phyloP scores from a whole-genome alignment of 2,113 vertebrate genomes.

The Pomatostomus ruficeps region DNA sequence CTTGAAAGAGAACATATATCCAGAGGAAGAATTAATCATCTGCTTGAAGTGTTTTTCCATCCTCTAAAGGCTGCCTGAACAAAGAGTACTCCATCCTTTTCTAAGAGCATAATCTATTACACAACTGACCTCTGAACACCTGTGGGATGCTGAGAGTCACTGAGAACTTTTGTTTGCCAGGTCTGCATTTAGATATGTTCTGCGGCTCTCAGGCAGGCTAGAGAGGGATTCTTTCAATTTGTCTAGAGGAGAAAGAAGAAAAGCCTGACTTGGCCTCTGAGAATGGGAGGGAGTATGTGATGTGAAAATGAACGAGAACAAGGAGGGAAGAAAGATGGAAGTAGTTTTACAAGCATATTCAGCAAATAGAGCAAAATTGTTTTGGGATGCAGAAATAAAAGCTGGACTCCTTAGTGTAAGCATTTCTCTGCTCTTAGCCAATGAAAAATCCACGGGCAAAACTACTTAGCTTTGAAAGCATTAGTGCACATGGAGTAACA shows the following conservation, averaged over 20 bases:
- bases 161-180: background rate
- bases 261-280: background rate
- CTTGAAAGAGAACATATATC: background rate
- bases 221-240: background rate
- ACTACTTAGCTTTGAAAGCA: background rate
- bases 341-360: background rate
- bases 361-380: background rate
- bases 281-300: fast-evolving
- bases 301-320: background rate
- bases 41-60: background rate
- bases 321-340: background rate
- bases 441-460: background rate
- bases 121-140: background rate
- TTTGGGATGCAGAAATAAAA: background rate
- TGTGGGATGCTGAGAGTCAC: background rate
- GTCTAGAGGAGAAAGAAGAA: background rate
- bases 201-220: background rate
- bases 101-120: background rate
- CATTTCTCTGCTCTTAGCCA: background rate
- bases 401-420: background rate
- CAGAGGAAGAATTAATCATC: background rate
- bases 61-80: background rate
- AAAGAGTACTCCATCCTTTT: background rate
- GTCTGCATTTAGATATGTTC: background rate
- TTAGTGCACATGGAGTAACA: background rate